Evolutionary conservation across 2,113 vertebrate species (phyloP), one percentile per base, ranked within the genome.

Genomic region (Xenotilapia longispinis): DNA sequence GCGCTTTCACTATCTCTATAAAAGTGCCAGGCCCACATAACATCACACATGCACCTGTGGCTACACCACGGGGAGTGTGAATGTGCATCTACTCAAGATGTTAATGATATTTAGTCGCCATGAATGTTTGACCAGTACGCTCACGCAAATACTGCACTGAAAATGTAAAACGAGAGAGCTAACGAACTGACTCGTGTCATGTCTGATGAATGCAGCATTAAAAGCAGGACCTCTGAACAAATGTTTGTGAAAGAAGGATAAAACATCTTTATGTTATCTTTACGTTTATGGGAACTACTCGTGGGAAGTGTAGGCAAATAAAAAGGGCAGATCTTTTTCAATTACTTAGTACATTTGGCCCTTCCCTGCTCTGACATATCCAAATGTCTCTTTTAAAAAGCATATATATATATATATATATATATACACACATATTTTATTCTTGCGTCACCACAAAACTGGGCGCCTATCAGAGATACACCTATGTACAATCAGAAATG

Each of bases 121-220:
- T 84, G 83, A 94, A 95, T 95, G 86, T 90, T 94, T 94, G 53
- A 94, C 90, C 79, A 51, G 49, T 33, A 49, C 0, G 2, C 6
- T 7, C 26, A 49, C 3, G 1, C 14, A 75, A 5, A 79, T 7
- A 9, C 15, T 54, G 14, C n/a, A 26, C 28, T 3, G 17, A 65
- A 47, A 38, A 19, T 85, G 21, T 26, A 51, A 83, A 38, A 38
- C 17, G 4, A 60, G 26, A 4, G 15, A 19, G 26, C 15, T 19
- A 19, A 13, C 26, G 3, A 47, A 49, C 26, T 31, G 23, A 78
- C 26, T 49, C 6, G 4, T 28, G 9, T 47, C 40, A 45, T 45
- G 68, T 45, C 21, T 42, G n/a, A 21, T 17, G 13, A 75, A 12
- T 75, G 42, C 42, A 78, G 26, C 45, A 31, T 49, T 28, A 78